Evolutionary conservation across 2,113 vertebrate species (phyloP), one percentile per base, ranked within the genome.

Genomic region (Dipodomys ordii): DNA sequence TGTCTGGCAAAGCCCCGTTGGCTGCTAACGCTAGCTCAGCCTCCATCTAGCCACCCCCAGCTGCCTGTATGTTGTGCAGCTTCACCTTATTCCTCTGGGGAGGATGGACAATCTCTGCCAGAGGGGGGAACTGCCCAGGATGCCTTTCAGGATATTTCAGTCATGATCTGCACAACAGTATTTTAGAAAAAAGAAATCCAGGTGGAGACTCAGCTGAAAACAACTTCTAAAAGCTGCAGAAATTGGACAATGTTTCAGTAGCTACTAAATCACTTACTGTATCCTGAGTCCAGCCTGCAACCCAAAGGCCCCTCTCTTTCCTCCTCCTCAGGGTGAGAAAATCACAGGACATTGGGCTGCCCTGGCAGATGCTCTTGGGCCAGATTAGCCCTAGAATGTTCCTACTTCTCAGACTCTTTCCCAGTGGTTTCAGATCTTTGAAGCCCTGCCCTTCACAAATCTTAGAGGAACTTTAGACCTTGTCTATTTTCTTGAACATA

Each of bases 181-280:
- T 72, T 83, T 95, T 82, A 49, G 49, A 18, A 88, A 80, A 96
- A 93, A 71, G 94, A 95, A 95, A 81, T 65, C 72, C 81, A 94
- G 11, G 85, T 79, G 28, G 60, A 83, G 76, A 62, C 62, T 73
- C 76, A 15, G 71, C 65, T 92, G 78, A 81, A 71, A 93, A 94
- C 60, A 68, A 7, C 68, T 76, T 87, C 84, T 93, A 78, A 87
- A 93, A 81, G 62, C 64, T 44, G 83, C 81, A 69, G 80, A 87
- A 91, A 96, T 90, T 95, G 93, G 77, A 84, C 73, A 83, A 49
- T 77, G 83, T 76, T 90, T 96, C 46, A 67, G 69, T n/a, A 28
- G 74, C 49, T 49, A 12, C 49, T 12, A 49, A 49, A 49, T 49
- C 49, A 49, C 49, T 49, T 49, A 49, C 49, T 49, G 49, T 12